Evolutionary conservation across 2,888 invertebrate species (phyloP).

Genomic region (Tinea semifulvella): DNA sequence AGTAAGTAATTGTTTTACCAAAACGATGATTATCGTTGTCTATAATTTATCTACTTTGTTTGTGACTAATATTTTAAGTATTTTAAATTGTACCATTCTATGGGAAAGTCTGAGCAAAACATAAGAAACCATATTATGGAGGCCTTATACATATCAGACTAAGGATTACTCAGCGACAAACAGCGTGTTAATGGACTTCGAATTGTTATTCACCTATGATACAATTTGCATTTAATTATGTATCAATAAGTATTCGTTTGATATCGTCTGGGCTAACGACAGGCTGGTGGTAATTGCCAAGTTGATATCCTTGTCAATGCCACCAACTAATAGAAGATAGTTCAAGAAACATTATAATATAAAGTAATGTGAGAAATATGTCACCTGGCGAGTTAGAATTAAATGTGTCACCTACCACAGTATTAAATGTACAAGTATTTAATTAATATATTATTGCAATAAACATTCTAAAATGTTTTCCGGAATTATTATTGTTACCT

Average conservation of each 20-base stretch:
- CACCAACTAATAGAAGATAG: constrained; percentile 4
- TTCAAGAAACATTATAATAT: constrained; percentile 1
- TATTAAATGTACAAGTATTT: too few relatives aligned
- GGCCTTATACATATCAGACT: too few relatives aligned
- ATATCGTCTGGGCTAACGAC: constrained; percentile 25
- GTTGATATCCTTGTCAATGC: constrained; percentile 31
- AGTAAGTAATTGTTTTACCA: too few relatives aligned
- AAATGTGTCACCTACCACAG: constrained; percentile 1
- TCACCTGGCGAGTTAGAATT: constrained; percentile 4
- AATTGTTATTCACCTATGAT: constrained; percentile 1
- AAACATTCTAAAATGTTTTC: constrained; percentile 2
- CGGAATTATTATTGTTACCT: background rate
- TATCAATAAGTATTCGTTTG: background rate
- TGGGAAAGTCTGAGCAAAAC: too few relatives aligned
- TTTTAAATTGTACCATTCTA: too few relatives aligned
- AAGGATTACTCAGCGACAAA: background rate
- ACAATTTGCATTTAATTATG: constrained; percentile 17
- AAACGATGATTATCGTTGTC: too few relatives aligned
- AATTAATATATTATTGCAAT: constrained; percentile 1
- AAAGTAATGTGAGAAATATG: constrained; percentile 10
- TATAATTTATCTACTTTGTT: too few relatives aligned
- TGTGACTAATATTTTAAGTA: too few relatives aligned
- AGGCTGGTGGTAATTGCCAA: constrained; percentile 34
- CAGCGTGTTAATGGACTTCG: constrained; percentile 7
- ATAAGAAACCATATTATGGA: too few relatives aligned